Conservation (phyloP, 2,888 invertebrate genomes). For the Chironomus riparius region DNA sequence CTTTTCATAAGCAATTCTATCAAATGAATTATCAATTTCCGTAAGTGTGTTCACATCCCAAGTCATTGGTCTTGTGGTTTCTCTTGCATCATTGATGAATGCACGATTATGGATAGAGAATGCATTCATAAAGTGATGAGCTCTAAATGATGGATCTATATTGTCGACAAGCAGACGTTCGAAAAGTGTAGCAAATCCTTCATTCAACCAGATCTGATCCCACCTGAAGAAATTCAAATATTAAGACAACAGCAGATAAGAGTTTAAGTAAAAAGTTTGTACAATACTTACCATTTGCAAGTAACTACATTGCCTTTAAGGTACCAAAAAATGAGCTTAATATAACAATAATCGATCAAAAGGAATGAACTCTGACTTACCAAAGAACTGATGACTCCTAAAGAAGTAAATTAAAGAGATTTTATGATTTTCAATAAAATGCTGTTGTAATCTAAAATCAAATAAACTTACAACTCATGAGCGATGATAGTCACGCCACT, state of each 20-base stretch:
- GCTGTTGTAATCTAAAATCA: too few relatives aligned
- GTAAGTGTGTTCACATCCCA: not conserved
- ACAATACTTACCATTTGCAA: not conserved
- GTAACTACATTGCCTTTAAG: not conserved
- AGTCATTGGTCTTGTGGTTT: not conserved
- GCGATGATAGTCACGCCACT: constrained; percentile 7
- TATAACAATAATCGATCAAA: too few relatives aligned
- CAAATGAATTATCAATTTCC: not conserved
- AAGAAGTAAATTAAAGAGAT: too few relatives aligned
- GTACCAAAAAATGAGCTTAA: not conserved
- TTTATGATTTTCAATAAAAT: too few relatives aligned
- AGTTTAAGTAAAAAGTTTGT: not conserved
- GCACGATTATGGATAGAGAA: not conserved
- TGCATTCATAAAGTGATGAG: not conserved
- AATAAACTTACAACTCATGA: not conserved
- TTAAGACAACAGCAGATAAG: not conserved
- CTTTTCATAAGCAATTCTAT: constrained; percentile 7
- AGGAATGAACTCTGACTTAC: not conserved
- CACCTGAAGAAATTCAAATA: not conserved
- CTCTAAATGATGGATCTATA: not conserved
- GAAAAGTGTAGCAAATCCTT: constrained; percentile 13
- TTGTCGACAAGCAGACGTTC: not conserved
- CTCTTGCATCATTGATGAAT: not conserved
- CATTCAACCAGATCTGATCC: constrained; percentile 1
- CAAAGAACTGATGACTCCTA: constrained; percentile 11